phyloP scores from a whole-genome alignment of 2,888 invertebrate genomes.

The Andrena camellia region DNA sequence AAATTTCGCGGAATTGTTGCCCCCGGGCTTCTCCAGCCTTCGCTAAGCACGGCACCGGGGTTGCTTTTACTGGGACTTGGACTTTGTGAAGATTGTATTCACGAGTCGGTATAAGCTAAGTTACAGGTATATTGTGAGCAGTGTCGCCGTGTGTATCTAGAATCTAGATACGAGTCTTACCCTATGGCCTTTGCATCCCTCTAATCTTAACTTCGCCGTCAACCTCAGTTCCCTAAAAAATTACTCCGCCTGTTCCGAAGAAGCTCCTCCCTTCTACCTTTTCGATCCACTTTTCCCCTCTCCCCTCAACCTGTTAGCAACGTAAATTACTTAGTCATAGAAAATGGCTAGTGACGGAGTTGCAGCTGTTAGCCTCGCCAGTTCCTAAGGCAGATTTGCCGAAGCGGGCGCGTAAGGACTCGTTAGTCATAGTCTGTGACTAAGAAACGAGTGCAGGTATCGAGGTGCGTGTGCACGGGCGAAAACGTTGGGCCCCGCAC shows the following conservation, averaged over 20 bases:
- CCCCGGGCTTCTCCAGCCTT: too few species aligned
- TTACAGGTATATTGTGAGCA: too few species aligned
- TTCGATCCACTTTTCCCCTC: neutral
- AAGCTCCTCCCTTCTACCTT: neutral
- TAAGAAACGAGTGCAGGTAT: slow-evolving; percentile 17
- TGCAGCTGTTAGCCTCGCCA: neutral
- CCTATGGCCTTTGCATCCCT: too few species aligned
- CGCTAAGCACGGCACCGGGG: too few species aligned
- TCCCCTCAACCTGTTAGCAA: neutral
- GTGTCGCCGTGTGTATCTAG: too few species aligned
- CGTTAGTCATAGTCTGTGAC: slow-evolving; percentile 55
- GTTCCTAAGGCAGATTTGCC: slow-evolving; percentile 27
- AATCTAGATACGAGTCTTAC: too few species aligned
- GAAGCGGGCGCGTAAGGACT: slow-evolving; percentile 35
- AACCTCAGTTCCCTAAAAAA: neutral
- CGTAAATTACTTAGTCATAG: neutral
- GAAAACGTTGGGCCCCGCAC: neutral
- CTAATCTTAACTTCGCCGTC: neutral
- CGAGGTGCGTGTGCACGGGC: neutral
- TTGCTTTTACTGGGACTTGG: too few species aligned
- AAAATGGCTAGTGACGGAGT: neutral
- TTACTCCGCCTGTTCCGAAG: neutral
- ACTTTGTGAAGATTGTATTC: too few species aligned
- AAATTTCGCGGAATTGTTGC: too few species aligned
- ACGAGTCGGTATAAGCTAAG: too few species aligned